These are phyloP conservation scores for Catagonus wagneri DNA, from an alignment of 2,113 vertebrate species.

Conservation along the genomic window DNA sequence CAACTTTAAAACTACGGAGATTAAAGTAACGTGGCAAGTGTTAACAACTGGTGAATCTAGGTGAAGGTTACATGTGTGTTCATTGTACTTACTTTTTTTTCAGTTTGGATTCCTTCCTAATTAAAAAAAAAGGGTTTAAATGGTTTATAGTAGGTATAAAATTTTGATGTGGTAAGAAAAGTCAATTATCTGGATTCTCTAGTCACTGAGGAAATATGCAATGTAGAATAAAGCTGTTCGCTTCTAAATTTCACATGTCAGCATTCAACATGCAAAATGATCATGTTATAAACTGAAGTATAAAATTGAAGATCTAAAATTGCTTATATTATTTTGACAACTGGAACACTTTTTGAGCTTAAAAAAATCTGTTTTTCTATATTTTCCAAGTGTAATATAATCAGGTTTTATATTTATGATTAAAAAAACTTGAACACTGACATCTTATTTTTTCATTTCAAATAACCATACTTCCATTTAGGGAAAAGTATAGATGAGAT, in stretches of 20 bases:
- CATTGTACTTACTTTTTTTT: background rate
- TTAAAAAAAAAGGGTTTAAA: background rate
- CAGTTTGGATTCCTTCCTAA: background rate
- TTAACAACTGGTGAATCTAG: background rate
- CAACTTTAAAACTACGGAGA: background rate
- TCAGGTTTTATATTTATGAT: background rate
- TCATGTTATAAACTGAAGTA: background rate
- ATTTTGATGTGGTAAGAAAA: background rate
- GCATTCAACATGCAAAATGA: background rate
- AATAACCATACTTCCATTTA: background rate
- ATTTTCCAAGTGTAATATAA: background rate
- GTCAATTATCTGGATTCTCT: background rate
- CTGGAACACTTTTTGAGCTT: background rate
- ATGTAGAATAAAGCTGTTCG: background rate
- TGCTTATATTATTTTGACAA: background rate
- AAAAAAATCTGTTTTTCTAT: slow-evolving; percentile 1
- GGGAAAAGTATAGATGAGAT: background rate
- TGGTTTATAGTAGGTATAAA: background rate
- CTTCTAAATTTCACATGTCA: background rate
- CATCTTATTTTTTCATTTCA: slow-evolving; percentile 15
- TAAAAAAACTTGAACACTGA: background rate
- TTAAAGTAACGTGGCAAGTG: background rate
- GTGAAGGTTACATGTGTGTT: background rate
- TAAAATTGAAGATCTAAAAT: slow-evolving; percentile 14
- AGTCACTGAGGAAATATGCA: background rate